Evolutionary conservation across 2,888 invertebrate genomes (phyloP), one percentile per base, ranked within the genome.

Genomic region (Melanostoma mellinum): DNA sequence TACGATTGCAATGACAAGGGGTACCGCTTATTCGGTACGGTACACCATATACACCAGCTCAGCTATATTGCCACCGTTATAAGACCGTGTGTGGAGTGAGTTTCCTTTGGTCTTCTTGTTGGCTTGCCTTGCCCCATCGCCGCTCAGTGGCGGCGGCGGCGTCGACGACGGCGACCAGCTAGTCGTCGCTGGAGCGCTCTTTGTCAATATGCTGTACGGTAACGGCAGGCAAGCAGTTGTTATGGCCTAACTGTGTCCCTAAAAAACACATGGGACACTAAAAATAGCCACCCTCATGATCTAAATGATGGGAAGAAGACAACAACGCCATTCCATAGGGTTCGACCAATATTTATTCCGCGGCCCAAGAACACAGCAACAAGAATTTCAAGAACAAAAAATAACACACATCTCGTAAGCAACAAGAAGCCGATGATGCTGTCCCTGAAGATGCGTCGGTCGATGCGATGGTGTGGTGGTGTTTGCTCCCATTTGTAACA

Each of bases 241-340:
- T 77, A 20, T 20, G 79, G 84, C 60, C 84, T 84, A 84, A 84
- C 84, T 67, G 74, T 84, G 84, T 79, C 84, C 84, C 84, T 84
- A 79, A 79, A 84, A 84, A 84, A 84, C 79, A 84, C 79, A 84
- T 75, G 79, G 84, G 74, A 78, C 84, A 78, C 84, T 84, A 84
- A 79, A 84, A 84, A 84, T 84, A 84, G 84, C 84, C 84, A 84
- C 84, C 84, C 84, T 84, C 84, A 84, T 84, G 84, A 84, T 84
- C 84, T 84, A 84, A 84, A 84, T 84, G 79, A 84, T 79, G 84
- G 84, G 84, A 84, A 84, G 84, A 78, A 84, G 84, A 78, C 84
- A 84, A 79, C 74, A 79, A 61, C 79, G 74, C 67, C 55, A 63
- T 79, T 67, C 84, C 84, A 79, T 84, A 84, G 74, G 79, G 84